Conservation (phyloP, 1,140 invertebrate genomes). For the Andricus grossulariae region DNA sequence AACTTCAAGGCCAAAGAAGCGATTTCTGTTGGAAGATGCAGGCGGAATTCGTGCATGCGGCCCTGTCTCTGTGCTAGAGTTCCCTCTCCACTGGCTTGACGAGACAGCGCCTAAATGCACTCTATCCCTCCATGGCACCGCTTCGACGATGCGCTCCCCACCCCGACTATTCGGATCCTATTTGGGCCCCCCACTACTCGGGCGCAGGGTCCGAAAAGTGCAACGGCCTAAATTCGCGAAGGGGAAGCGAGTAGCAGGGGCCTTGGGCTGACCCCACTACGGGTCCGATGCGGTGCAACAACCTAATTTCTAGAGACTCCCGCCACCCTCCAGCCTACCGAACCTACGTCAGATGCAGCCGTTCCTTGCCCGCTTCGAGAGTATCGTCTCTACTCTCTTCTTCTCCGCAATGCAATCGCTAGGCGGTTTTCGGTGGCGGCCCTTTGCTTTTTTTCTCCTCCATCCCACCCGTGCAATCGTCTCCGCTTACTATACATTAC, state of each 20-base stretch:
- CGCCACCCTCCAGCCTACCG: constrained; percentile 53
- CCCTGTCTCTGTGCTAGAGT: constrained; percentile 73
- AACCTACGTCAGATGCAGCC: constrained; percentile 53
- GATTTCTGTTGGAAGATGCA: constrained; percentile 16
- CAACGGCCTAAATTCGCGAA: constrained; percentile 75
- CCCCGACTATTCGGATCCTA: constrained; percentile 52
- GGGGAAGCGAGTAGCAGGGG: constrained; percentile 65
- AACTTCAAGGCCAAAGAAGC: neutral
- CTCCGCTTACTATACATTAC: constrained; percentile 68
- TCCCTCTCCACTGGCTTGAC: constrained; percentile 52
- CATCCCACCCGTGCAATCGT: constrained; percentile 69
- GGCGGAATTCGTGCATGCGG: constrained; percentile 54
- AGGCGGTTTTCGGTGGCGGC: constrained; percentile 70
- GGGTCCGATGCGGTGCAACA: constrained; percentile 71
- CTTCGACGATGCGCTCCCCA: constrained; percentile 41
- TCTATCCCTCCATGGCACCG: constrained; percentile 59
- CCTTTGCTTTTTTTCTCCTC: constrained; percentile 53
- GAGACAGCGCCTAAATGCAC: constrained; percentile 66
- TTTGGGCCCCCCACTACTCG: constrained; percentile 62
- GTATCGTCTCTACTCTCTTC: constrained; percentile 40
- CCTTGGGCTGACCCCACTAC: constrained; percentile 72
- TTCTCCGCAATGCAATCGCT: constrained; percentile 72
- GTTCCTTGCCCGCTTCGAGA: constrained; percentile 46
- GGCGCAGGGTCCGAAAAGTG: constrained; percentile 70
- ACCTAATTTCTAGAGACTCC: constrained; percentile 76